Base-by-base conservation (phyloP, 1,140 invertebrate genomes). In the Sycophaga agraensis region DNA sequence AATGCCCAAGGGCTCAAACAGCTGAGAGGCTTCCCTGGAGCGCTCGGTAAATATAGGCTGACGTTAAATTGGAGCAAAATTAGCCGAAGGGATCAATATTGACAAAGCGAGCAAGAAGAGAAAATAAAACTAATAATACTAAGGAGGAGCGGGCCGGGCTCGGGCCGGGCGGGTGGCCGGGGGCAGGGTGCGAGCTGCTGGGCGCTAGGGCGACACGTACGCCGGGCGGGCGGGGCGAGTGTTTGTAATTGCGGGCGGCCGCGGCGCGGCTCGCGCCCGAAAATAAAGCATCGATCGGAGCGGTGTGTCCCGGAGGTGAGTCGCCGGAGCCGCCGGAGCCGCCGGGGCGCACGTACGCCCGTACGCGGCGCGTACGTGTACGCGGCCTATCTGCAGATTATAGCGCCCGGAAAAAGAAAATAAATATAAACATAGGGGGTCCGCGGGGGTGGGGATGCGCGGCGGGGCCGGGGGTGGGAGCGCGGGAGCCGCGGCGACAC, bases 201-300 rank as follows among this genome's bases (percentile, higher is more conserved):
- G 14, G 19, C 4, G 22, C 1, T 17, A 43, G 16, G 54, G 42
- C 45, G 43, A 21, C 19, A n/a, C 11, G 42, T 2, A 11, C 11
- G 19, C 11, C 24, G 4, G 14, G 26, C 8, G 4, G 26, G 1
- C 4, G 26, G 37, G 45, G 14, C 55, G n/a, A 55, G 24, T 46
- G 21, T 19, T 24, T 39, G 59, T 68, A 68, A 53, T 67, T 64
- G 65, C 59, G 55, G 51, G 66, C 37, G 28, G 65, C 40, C 37
- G 42, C n/a, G n/a, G n/a, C n/a, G n/a, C n/a, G n/a, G n/a, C n/a
- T 37, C 51, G 63, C 26, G 24, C 45, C 59, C 59, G 68, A 66
- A 64, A 59, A 64, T 68, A 66, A n/a, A 61, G 60, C 50, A 59
- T 65, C 63, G 60, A 67, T 64, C 51, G 63, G 46, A 34, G 65